These are phyloP conservation scores for Climacteris rufus DNA, from an alignment of 2,113 vertebrate genomes.

Conservation along the genomic window DNA sequence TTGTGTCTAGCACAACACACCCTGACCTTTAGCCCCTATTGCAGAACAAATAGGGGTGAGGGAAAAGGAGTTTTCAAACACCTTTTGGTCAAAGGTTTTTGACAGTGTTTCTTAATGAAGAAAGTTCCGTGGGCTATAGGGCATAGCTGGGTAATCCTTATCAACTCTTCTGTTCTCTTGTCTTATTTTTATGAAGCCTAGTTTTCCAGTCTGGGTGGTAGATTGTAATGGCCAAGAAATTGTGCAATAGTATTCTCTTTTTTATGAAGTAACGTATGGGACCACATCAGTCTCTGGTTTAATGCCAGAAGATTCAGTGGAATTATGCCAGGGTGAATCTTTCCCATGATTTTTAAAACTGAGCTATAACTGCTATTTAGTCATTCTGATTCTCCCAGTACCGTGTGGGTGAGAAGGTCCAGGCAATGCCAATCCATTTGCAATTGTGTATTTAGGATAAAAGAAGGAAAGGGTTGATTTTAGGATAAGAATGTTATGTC, in stretches of 20 bases:
- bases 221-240: neutral
- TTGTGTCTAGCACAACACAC: neutral
- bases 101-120: neutral
- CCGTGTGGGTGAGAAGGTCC: neutral
- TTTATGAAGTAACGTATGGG: neutral
- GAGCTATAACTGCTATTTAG: neutral
- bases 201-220: neutral
- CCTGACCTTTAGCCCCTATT: neutral
- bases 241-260: neutral
- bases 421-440: neutral
- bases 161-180: neutral
- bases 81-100: neutral
- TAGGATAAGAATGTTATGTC: neutral
- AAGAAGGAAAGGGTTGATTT: neutral
- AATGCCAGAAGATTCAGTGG: neutral
- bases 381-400: neutral
- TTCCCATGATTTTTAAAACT: slow-evolving; percentile 15
- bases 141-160: neutral
- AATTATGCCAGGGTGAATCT: neutral
- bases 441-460: neutral
- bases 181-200: neutral
- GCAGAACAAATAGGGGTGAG: neutral
- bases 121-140: neutral
- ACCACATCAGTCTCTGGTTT: neutral
- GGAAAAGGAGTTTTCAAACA: neutral